Percentiles rank a stretch among this genome's conserved stretches.
Evolutionary conservation across 2,888 invertebrate species (phyloP).

Genomic region (Autographa gamma): DNA sequence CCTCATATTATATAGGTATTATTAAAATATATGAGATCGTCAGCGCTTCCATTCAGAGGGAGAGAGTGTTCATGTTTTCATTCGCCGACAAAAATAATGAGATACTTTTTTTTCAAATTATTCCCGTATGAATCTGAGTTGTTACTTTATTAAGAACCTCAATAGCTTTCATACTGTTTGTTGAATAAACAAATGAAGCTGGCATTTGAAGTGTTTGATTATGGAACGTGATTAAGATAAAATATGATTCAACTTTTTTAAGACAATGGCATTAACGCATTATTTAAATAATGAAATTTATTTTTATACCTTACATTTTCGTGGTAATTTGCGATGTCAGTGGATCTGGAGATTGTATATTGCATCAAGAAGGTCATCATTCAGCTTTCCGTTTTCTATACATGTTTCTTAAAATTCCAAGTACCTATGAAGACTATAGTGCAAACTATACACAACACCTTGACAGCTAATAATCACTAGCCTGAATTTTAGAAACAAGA

Average conservation of each 20-base stretch:
- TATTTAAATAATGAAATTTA: too few relatives aligned
- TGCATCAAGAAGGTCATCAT: too few relatives aligned
- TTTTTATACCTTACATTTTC: too few relatives aligned
- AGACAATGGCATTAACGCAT: background rate
- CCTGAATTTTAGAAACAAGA: too few relatives aligned
- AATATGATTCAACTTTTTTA: background rate
- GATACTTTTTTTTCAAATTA: constrained; percentile 38
- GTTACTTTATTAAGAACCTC: constrained; percentile 21
- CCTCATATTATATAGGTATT: constrained; percentile 35
- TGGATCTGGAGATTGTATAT: too few relatives aligned
- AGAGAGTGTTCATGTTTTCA: constrained; percentile 28
- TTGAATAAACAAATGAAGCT: constrained; percentile 8
- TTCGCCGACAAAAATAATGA: constrained; percentile 44
- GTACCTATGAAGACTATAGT: too few relatives aligned
- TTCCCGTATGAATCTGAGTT: constrained; percentile 22
- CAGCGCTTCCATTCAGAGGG: constrained; percentile 21
- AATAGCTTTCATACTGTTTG: constrained; percentile 6
- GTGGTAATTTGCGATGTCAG: too few relatives aligned
- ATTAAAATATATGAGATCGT: constrained; percentile 51
- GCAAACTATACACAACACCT: too few relatives aligned
- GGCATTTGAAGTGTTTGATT: constrained; percentile 1
- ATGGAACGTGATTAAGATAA: background rate
- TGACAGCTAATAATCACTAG: too few relatives aligned
- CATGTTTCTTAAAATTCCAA: too few relatives aligned
- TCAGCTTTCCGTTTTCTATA: too few relatives aligned